phyloP scores from a whole-genome alignment of 2,797 vertebrate species.

The Malurus splendens region DNA sequence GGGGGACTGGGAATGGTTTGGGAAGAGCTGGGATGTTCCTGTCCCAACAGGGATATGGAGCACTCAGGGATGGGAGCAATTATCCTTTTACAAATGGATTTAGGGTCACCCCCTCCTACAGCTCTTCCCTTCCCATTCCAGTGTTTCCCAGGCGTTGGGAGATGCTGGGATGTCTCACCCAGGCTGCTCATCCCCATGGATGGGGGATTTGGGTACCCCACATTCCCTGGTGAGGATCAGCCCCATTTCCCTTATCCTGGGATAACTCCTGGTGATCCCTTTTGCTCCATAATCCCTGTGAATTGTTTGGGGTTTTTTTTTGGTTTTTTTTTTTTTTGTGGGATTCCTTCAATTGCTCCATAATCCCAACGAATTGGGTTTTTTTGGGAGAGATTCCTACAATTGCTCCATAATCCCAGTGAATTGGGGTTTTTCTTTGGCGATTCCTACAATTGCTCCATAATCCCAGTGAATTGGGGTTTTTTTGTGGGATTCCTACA shows the following conservation, averaged over 20 bases:
- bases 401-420: too few relatives aligned
- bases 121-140: rapidly evolving
- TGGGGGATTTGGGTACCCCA: too few relatives aligned
- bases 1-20: rapidly evolving
- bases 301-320: too few relatives aligned
- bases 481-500: too few relatives aligned
- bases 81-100: rapidly evolving
- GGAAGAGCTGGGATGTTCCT: too few relatives aligned
- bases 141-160: rapidly evolving
- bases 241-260: rapidly evolving
- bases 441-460: too few relatives aligned
- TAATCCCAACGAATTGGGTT: too few relatives aligned
- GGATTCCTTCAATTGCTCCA: too few relatives aligned
- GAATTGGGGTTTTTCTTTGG: too few relatives aligned
- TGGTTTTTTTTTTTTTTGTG: too few relatives aligned
- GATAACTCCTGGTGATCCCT: background rate
- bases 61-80: rapidly evolving
- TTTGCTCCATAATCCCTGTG: rapidly evolving
- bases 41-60: rapidly evolving
- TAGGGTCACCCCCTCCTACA: rapidly evolving
- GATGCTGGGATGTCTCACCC: rapidly evolving
- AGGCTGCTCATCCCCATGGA: background rate
- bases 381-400: too few relatives aligned
- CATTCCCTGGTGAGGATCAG: rapidly evolving
- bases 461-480: too few relatives aligned